Evolutionary conservation across 2,888 invertebrate species (phyloP).

Genomic region (Drosophila melanosoma): DNA sequence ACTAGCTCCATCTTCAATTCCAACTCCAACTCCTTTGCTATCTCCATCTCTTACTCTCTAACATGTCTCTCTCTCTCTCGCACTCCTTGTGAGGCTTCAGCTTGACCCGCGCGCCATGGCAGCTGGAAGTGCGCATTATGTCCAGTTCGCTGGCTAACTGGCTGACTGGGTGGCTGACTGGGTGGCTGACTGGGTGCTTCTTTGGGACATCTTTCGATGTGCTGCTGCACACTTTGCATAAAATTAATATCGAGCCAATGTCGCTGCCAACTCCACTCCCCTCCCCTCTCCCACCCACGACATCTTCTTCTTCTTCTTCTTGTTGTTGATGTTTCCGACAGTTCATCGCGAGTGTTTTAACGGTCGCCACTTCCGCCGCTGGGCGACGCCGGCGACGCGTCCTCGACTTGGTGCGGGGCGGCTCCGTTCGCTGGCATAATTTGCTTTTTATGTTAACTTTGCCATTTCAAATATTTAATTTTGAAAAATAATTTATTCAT

Average conservation of each 20-base stretch:
- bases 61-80: not conserved
- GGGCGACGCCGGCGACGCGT: conserved; percentile 33
- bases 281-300: not conserved
- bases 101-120: conserved; percentile 48
- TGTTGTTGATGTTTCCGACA: conserved; percentile 67
- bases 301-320: conserved; percentile 8
- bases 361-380: conserved; percentile 73
- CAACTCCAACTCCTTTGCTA: not conserved
- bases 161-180: not conserved
- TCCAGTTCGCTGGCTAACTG: conserved; percentile 50
- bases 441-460: conserved; percentile 77
- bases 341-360: conserved; percentile 81
- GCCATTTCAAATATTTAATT: conserved; percentile 68
- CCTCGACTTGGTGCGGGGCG: not conserved
- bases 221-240: conserved; percentile 71
- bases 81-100: conserved; percentile 4
- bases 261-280: conserved; percentile 4
- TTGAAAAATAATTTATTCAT: conserved; percentile 79
- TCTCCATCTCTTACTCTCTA: not conserved
- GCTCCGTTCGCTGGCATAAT: conserved; percentile 65
- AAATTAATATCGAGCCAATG: conserved; percentile 74
- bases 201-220: conserved; percentile 41
- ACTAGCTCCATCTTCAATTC: not conserved
- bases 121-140: conserved; percentile 42
- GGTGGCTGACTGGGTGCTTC: conserved; percentile 25